A percentile compares a stretch with the other conserved stretches of the same genome.
Conservation (phyloP, 2,797 vertebrate genomes). For the Sebastes matsubarae region DNA sequence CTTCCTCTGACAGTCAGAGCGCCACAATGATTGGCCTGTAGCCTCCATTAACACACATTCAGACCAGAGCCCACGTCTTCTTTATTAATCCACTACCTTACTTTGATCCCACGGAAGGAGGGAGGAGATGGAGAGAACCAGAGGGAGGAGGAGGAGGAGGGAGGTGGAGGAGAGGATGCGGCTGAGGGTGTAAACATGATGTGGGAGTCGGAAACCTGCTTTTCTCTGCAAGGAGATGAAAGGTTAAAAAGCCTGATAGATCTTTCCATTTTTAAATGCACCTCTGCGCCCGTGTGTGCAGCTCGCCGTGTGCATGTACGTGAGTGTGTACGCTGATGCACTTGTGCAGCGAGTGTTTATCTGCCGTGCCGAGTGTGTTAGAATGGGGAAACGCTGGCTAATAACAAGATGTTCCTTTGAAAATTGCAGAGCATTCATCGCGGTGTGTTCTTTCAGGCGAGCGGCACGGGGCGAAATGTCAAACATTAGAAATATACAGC, state of each 20-base stretch:
- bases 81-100: slow-evolving; percentile 60
- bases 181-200: slow-evolving; percentile 56
- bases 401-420: slow-evolving; percentile 78
- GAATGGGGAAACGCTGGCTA: slow-evolving; percentile 55
- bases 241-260: slow-evolving; percentile 77
- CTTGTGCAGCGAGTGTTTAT: slow-evolving; percentile 39
- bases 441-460: slow-evolving; percentile 65
- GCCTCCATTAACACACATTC: slow-evolving; percentile 37
- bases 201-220: slow-evolving; percentile 72
- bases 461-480: slow-evolving; percentile 65
- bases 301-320: not conserved
- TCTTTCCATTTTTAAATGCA: slow-evolving; percentile 72
- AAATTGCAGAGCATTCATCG: slow-evolving; percentile 66
- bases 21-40: slow-evolving; percentile 29
- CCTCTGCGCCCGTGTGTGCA: slow-evolving; percentile 11
- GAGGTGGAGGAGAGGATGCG: slow-evolving; percentile 25
- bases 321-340: not conserved
- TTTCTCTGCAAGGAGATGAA: slow-evolving; percentile 71
- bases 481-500: slow-evolving; percentile 71
- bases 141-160: not conserved
- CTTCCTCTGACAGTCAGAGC: slow-evolving; percentile 2
- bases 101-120: slow-evolving; percentile 53
- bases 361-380: slow-evolving; percentile 32
- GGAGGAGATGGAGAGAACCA: slow-evolving; percentile 19
- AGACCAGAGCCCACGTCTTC: slow-evolving; percentile 37